A percentile compares a stretch with the other conserved stretches of the same genome.
Evolutionary conservation across 2,888 invertebrate species (phyloP).

Genomic region (Andrena flavipes): DNA sequence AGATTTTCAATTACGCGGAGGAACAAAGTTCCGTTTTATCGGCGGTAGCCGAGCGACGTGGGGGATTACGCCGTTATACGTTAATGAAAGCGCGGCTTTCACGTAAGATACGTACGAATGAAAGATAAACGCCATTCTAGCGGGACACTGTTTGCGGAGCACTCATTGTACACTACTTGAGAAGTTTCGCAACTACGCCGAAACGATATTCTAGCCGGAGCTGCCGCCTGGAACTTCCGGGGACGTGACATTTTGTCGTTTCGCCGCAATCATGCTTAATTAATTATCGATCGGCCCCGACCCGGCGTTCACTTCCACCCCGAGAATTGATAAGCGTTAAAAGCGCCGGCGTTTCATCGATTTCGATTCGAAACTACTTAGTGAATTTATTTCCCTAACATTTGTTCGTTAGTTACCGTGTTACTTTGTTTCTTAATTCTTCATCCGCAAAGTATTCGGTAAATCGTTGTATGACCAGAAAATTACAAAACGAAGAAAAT

Average conservation of each 20-base stretch:
- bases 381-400: too few species aligned
- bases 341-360: neutral
- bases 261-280: conserved; percentile 68
- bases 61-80: conserved; percentile 61
- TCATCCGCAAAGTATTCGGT: too few species aligned
- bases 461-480: too few species aligned
- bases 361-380: conserved; percentile 11
- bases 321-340: conserved; percentile 2
- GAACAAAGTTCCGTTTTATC: conserved; percentile 58
- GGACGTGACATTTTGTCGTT: conserved; percentile 62
- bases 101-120: conserved; percentile 61
- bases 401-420: neutral
- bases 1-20: conserved; percentile 59
- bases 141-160: conserved; percentile 61
- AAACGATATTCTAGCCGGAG: conserved; percentile 64
- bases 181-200: conserved; percentile 61
- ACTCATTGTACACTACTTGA: conserved; percentile 58
- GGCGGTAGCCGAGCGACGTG: conserved; percentile 17
- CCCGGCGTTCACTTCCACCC: neutral
- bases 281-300: conserved; percentile 66
- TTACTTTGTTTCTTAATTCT: too few species aligned
- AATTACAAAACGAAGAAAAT: too few species aligned
- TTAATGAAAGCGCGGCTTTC: conserved; percentile 62
- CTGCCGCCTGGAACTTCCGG: conserved; percentile 58
- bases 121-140: conserved; percentile 65